Conservation (phyloP, 2,797 vertebrate species). For the Myotis pilosus region DNA sequence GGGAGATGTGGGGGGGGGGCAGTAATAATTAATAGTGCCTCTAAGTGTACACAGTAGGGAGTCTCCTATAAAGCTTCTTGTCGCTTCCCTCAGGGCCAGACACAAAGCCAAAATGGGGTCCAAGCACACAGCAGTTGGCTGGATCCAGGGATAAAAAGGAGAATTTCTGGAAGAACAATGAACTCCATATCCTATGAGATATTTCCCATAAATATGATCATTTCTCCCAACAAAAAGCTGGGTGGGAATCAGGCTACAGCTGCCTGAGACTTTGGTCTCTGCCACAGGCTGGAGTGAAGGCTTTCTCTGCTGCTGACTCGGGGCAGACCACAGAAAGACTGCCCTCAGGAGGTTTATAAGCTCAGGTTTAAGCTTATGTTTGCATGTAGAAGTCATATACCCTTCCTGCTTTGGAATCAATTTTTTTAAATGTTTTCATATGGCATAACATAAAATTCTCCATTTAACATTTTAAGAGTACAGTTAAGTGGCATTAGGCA, state of each 20-base stretch:
- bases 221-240: neutral
- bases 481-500: neutral
- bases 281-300: neutral
- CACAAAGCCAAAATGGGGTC: neutral
- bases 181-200: neutral
- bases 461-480: neutral
- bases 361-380: neutral
- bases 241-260: neutral
- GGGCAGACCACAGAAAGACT: neutral
- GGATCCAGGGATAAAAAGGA: neutral
- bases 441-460: neutral
- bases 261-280: neutral
- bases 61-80: neutral
- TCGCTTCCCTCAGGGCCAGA: neutral
- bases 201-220: neutral
- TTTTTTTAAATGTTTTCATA: neutral
- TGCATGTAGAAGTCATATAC: neutral
- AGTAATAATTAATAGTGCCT: neutral
- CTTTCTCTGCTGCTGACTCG: neutral
- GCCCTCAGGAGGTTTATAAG: neutral
- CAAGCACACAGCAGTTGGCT: neutral
- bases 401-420: neutral
- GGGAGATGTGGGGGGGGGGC: no score
- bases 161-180: constrained; percentile 10
- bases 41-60: neutral